Evolutionary conservation across 2,113 vertebrate genomes (phyloP).

Genomic region (human): GRCh38 chr9:82858001-82858500

Average conservation of each 20-base stretch:
- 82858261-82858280: background rate
- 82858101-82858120: background rate
- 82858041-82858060: background rate
- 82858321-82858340: background rate
- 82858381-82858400: background rate
- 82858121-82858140: background rate
- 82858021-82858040: background rate
- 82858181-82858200: background rate
- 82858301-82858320: background rate
- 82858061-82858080: background rate
- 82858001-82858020: background rate
- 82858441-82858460: background rate
- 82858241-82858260: background rate
- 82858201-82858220: background rate
- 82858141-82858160: background rate
- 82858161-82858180: background rate
- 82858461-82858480: background rate
- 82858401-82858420: background rate
- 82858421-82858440: background rate
- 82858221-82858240: background rate
- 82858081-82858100: background rate
- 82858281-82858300: background rate
- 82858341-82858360: conserved; percentile 10
- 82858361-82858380: background rate
- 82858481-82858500: background rate